Conservation (phyloP, 2,113 vertebrate species). For the Ptilonorhynchus violaceus region DNA sequence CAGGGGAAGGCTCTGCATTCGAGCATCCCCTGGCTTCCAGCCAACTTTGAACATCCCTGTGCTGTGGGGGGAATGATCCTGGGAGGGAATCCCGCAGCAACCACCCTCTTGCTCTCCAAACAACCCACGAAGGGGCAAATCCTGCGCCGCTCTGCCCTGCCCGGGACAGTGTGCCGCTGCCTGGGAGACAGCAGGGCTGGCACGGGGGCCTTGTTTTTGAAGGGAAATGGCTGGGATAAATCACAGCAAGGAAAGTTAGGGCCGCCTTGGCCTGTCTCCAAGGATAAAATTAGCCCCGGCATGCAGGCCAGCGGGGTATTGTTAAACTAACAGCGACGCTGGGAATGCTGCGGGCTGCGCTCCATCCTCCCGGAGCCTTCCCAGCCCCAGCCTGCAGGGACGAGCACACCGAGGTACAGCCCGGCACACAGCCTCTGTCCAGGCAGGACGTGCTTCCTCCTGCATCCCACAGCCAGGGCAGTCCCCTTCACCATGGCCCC, state of each 20-base stretch:
- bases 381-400: background rate
- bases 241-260: constrained; percentile 17
- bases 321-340: background rate
- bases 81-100: fast-evolving
- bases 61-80: background rate
- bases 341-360: background rate
- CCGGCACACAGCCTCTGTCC: fast-evolving
- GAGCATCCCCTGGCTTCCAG: background rate
- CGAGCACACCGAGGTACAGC: background rate
- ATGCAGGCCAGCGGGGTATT: background rate
- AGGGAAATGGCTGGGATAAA: constrained; percentile 50
- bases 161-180: background rate
- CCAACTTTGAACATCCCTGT: background rate
- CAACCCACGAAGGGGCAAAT: background rate
- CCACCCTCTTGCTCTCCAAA: background rate
- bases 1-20: background rate
- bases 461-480: background rate
- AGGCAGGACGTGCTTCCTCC: background rate
- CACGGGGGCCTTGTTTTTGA: constrained; percentile 24
- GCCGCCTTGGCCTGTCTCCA: constrained; percentile 14
- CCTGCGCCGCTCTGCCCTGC: background rate
- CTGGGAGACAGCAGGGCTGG: background rate
- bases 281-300: constrained; percentile 43
- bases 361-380: background rate
- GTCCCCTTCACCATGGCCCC: background rate